Conservation (phyloP, 2,888 invertebrate genomes). For the Euspilapteryx auroguttella region DNA sequence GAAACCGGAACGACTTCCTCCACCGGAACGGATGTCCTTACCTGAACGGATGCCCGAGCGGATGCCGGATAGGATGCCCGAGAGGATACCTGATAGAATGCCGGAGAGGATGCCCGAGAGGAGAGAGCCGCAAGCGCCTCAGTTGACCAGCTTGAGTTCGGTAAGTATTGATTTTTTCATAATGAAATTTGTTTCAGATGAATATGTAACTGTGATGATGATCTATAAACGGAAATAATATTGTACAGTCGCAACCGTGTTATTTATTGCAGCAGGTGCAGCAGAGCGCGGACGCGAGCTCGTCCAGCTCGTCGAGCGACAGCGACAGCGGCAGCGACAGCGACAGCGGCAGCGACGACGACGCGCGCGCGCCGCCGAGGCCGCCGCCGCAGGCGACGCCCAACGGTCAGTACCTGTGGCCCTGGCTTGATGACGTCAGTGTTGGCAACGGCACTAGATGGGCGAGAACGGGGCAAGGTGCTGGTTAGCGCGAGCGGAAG, state of each 20-base stretch:
- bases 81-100: slow-evolving; percentile 3
- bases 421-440: slow-evolving; percentile 21
- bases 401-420: slow-evolving; percentile 14
- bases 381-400: slow-evolving; percentile 14
- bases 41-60: not conserved
- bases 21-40: too few relatives aligned
- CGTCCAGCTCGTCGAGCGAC: slow-evolving; percentile 47
- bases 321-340: slow-evolving; percentile 44
- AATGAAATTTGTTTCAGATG: too few relatives aligned
- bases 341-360: slow-evolving; percentile 41
- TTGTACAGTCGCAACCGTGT: too few relatives aligned
- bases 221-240: too few relatives aligned
- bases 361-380: slow-evolving; percentile 15
- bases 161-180: too few relatives aligned
- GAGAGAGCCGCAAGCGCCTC: slow-evolving; percentile 3
- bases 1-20: too few relatives aligned
- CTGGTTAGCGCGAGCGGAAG: not conserved
- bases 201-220: too few relatives aligned
- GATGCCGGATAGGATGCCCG: not conserved
- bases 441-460: too few relatives aligned
- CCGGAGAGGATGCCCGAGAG: slow-evolving; percentile 3
- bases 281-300: slow-evolving; percentile 38
- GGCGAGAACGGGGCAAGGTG: too few relatives aligned
- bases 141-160: not conserved
- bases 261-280: slow-evolving; percentile 8